These are phyloP conservation scores for Passer montanus DNA, from an alignment of 2,113 vertebrate genomes.

Conservation along the genomic window DNA sequence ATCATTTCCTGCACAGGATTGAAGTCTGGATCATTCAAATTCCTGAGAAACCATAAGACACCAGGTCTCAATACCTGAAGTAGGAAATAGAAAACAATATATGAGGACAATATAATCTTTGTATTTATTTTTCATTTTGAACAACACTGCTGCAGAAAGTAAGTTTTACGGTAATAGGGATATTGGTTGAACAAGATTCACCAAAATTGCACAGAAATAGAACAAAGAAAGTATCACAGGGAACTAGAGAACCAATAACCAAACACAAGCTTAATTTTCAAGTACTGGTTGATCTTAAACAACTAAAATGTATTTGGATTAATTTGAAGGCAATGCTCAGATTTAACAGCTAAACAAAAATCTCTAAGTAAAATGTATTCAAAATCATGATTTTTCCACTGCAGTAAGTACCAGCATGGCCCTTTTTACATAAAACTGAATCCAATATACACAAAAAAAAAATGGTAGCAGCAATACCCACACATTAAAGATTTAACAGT, in stretches of 20 bases:
- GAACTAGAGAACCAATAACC: not conserved
- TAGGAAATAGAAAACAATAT: slow-evolving; percentile 2
- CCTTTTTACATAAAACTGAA: not conserved
- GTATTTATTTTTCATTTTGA: not conserved
- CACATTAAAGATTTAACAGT: not conserved
- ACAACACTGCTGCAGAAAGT: not conserved
- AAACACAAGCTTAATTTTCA: not conserved
- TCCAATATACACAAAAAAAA: not conserved
- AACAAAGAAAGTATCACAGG: not conserved
- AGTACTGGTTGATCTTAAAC: not conserved
- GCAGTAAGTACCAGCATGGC: not conserved
- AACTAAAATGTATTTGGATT: not conserved
- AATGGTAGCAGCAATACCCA: not conserved
- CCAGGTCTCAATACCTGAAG: slow-evolving; percentile 92
- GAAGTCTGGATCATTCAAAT: slow-evolving; percentile 97
- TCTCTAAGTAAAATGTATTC: not conserved
- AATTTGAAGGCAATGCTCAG: not conserved
- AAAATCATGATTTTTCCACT: not conserved
- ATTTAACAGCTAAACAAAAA: not conserved
- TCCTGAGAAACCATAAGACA: slow-evolving; percentile 96
- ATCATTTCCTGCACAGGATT: slow-evolving; percentile 99
- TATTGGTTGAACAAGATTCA: not conserved
- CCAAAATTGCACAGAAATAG: not conserved
- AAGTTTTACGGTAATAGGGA: not conserved
- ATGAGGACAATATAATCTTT: not conserved